Conservation (phyloP, 2,888 invertebrate species). For the Diplolepis rosae region DNA sequence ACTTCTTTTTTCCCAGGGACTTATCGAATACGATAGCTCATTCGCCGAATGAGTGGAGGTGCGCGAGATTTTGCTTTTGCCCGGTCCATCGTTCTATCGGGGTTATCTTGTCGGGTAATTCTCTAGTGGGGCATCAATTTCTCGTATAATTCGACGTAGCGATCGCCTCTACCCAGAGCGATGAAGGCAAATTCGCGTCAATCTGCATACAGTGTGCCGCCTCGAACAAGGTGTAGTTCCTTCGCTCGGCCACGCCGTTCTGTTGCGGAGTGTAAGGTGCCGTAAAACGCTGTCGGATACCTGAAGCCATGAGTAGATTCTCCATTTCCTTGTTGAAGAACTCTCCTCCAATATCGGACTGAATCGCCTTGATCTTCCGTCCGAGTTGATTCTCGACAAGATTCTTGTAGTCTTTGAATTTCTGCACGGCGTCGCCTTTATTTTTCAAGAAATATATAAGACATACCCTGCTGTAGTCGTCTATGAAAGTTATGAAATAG, state of each 20-base stretch:
- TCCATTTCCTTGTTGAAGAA: slow-evolving; percentile 55
- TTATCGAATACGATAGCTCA: slow-evolving; percentile 12
- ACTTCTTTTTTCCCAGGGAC: slow-evolving; percentile 18
- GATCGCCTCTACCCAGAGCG: too few relatives aligned
- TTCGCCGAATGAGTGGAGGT: slow-evolving; percentile 32
- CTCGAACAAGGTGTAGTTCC: slow-evolving; percentile 49
- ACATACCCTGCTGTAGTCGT: slow-evolving; percentile 51
- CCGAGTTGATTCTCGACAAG: slow-evolving; percentile 45
- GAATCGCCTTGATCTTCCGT: slow-evolving; percentile 44
- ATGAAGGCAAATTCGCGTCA: too few relatives aligned
- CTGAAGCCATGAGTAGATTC: slow-evolving; percentile 45
- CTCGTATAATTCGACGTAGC: slow-evolving; percentile 34
- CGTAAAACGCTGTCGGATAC: slow-evolving; percentile 47
- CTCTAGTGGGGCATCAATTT: slow-evolving; percentile 30
- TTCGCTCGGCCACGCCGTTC: too few relatives aligned
- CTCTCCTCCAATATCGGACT: slow-evolving; percentile 60
- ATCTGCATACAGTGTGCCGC: too few relatives aligned
- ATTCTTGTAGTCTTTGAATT: slow-evolving; percentile 43
- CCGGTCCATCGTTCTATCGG: slow-evolving; percentile 26
- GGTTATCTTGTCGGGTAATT: slow-evolving; percentile 3
- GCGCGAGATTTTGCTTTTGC: slow-evolving; percentile 19
- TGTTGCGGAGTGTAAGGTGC: slow-evolving; percentile 52
- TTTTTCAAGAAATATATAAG: slow-evolving; percentile 43
- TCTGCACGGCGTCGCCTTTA: slow-evolving; percentile 42
- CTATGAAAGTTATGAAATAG: slow-evolving; percentile 54